phyloP scores from a whole-genome alignment of 2,113 vertebrate species.

The Urocynchramus pylzowi region DNA sequence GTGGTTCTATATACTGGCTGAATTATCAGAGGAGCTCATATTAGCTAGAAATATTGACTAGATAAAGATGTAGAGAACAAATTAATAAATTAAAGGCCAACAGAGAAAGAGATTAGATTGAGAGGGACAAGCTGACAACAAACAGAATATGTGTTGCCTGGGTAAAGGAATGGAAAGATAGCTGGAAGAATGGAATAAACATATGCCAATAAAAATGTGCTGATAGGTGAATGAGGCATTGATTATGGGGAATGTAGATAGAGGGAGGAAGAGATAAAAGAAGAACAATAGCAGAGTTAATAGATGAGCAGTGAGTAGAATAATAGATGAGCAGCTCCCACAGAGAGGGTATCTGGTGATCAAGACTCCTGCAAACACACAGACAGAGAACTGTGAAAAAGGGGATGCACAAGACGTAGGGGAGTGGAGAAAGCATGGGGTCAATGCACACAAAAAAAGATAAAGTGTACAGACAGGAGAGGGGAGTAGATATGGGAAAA shows the following conservation, averaged over 20 bases:
- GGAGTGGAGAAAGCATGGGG: neutral
- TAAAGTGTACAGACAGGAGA: neutral
- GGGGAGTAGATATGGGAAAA: neutral
- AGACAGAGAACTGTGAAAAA: neutral
- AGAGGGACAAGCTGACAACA: neutral
- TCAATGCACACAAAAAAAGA: neutral
- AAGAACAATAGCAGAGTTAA: neutral
- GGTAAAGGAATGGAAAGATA: neutral
- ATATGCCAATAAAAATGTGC: neutral
- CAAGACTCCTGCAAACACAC: neutral
- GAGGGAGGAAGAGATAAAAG: neutral
- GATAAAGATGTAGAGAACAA: neutral
- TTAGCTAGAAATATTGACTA: neutral
- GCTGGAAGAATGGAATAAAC: neutral
- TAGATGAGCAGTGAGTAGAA: neutral
- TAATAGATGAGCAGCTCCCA: neutral
- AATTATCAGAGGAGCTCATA: neutral
- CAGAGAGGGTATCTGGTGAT: neutral
- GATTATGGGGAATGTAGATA: neutral
- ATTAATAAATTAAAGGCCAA: neutral
- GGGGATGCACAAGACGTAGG: neutral
- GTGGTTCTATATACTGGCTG: neutral
- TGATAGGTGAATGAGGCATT: neutral
- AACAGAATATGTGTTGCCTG: neutral
- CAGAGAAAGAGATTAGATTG: neutral